Base-by-base conservation (phyloP, 2,888 invertebrate genomes). In the Ormyrus rosae region DNA sequence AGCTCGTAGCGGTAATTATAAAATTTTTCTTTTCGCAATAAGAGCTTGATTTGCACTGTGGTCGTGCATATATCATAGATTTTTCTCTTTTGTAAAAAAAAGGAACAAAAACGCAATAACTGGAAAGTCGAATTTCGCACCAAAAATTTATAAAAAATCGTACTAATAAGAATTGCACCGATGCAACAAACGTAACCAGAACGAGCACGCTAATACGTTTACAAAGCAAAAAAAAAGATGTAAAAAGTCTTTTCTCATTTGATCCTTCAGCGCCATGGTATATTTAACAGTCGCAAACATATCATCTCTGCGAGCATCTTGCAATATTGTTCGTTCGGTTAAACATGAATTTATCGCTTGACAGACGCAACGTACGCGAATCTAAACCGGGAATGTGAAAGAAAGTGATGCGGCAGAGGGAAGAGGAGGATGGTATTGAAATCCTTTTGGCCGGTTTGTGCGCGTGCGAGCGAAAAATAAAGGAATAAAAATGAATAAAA, bases 1-100 rank as follows among this genome's bases (percentile, higher is more conserved):
- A 81, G 68, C 68, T 53, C 68, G 53, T 64, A 34, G 73, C 51
- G 72, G 53, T 50, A 83, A 79, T 81, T 77, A 82, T 78, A 83
- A 83, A 82, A 83, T 79, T 76, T 34, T 34, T 34, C 34, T 4
- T 34, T 34, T 34, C 34, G 34, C 34, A 34, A 34, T 34, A 34
- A 34, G 34, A 34, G 34, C 34, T 34, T 34, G 34, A 34, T 34
- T 34, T 34, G 34, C 34, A 34, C 34, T 34, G 4, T 34, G 34
- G 7, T 71, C 51, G 34, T 71, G 53, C 34, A 53, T 6, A 34
- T 2, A 34, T 34, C 34, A 34, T 34, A 34, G 34, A 34, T 61
- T 34, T 56, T 64, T 64, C 3, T 51, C 11, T 10, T 53, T 46
- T 53, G 1, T 55, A 58, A 9, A 60, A 7, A 11, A 34, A 34